Evolutionary conservation across 2,113 vertebrate genomes (phyloP), one percentile per base, ranked within the genome.

Genomic region (Canis aureus): DNA sequence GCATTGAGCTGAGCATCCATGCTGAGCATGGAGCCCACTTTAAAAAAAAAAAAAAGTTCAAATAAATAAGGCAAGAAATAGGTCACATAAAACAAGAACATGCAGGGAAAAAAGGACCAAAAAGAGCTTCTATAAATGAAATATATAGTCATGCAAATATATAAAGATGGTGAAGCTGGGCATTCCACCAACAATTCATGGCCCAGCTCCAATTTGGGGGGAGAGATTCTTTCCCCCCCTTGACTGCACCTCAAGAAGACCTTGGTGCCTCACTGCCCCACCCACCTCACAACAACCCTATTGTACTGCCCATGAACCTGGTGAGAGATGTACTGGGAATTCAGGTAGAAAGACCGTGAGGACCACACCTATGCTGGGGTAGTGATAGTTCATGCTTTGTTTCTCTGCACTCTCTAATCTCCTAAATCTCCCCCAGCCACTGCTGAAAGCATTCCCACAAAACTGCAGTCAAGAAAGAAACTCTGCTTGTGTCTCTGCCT

Each of bases 241-340:
- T 35, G 17, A 12, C n/a, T 22, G 49, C n/a, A 49, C 62, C 60
- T 76, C 51, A 29, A 5, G 38, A 83, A 71, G 62, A 90, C 43
- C 69, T 74, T 1, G 0, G 35, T 96, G 80, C 94, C 35, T 96
- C 94, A 93, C 74, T 0, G 1, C 29, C 49, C 66, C 2, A 0
- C 49, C 12, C 81, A 79, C 76, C 88, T 85, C 79, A 90, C 95
- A 96, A 74, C 19, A 20, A 62, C 73, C 67, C 25, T 67, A 60
- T 59, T 91, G 83, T 95, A 57, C 59, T 43, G 29, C 78, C 76
- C 12, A 1, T 23, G 51, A 83, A 79, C 78, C 62, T 60, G 66
- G 43, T 59, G 94, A 97, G 32, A 85, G 88, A 81, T 23, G 32
- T 15, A 25, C 4, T 69, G 82, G 87, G 86, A 96, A 85, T 84